Evolutionary conservation across 2,797 vertebrate genomes (phyloP), one percentile per base, ranked within the genome.

Genomic region (Parauchenoglanis punctatus): DNA sequence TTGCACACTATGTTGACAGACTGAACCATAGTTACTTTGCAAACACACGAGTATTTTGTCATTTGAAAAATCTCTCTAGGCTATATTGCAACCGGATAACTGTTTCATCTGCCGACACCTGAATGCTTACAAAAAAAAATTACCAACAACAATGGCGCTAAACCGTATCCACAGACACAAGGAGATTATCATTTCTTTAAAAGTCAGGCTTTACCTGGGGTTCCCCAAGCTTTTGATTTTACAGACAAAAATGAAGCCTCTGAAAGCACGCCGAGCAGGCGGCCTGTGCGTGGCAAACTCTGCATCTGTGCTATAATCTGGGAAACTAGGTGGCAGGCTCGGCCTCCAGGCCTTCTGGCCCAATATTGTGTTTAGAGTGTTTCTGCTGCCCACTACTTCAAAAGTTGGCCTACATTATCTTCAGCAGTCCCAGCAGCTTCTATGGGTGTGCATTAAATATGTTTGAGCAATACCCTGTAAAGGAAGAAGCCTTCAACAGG

Each of bases 331-430:
- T 17, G 28, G 56, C 68, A 85, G 70, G 58, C 72, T 85, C 61
- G 40, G 73, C 84, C 84, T 85, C 70, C 40, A 49, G 80, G 80
- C 58, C 58, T 81, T 85, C 54, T 75, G 54, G 25, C 59, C 25
- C 56, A 17, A 40, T 70, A 72, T 70, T 72, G 82, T 65, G 44
- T 25, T 52, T 63, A 78, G 18, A 59, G 70, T 56, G 56, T 59
- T 84, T 44, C 6, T 73, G 68, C 70, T 75, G 83, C 49, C 68
- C 25, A 46, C 70, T 85, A 46, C 25, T 63, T 63, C 58, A 81
- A 63, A 58, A 81, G 25, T 49, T 46, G 59, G 40, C 59, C 59
- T 63, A 81, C 12, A 46, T 81, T 61, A 61, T 63, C 11, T 25
- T 7, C 11, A 75, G 40, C 73, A 56, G 7, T 58, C 52, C 17